These are phyloP conservation scores for Meriones unguiculatus DNA, from an alignment of 2,113 vertebrate genomes.

Conservation along the genomic window DNA sequence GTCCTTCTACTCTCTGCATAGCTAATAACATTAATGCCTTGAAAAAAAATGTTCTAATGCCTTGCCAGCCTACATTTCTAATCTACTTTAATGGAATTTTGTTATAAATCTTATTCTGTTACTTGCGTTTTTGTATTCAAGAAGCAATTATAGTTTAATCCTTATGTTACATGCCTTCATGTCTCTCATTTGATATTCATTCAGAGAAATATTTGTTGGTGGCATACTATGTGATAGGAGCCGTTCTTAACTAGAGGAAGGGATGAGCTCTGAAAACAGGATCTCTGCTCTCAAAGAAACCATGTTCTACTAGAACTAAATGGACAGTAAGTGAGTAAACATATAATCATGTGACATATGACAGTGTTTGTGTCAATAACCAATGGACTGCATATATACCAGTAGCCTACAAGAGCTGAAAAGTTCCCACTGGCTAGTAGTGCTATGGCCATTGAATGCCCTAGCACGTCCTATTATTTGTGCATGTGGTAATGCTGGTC, in stretches of 20 bases:
- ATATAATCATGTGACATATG: not conserved
- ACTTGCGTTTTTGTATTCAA: conserved; percentile 20
- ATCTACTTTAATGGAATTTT: conserved; percentile 23
- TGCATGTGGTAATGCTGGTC: not conserved
- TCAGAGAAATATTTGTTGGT: conserved; percentile 36
- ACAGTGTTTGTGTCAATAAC: not conserved
- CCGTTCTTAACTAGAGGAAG: not conserved
- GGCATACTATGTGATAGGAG: not conserved
- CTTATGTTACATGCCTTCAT: not conserved
- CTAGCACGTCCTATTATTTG: not conserved
- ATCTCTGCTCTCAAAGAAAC: not conserved
- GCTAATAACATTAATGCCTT: not conserved
- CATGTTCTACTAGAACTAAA: not conserved
- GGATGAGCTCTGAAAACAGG: not conserved
- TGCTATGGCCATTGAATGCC: not conserved
- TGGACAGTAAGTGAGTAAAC: not conserved
- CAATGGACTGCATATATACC: no score
- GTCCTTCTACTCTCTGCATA: not conserved
- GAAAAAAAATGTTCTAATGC: not conserved
- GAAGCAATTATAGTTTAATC: not conserved
- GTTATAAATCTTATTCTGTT: conserved; percentile 12
- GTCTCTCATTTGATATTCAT: not conserved
- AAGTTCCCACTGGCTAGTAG: not conserved
- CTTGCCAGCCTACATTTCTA: not conserved
- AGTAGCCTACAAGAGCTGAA: not conserved